Conservation (phyloP, 2,797 vertebrate species). For the Aselliscus stoliczkanus region DNA sequence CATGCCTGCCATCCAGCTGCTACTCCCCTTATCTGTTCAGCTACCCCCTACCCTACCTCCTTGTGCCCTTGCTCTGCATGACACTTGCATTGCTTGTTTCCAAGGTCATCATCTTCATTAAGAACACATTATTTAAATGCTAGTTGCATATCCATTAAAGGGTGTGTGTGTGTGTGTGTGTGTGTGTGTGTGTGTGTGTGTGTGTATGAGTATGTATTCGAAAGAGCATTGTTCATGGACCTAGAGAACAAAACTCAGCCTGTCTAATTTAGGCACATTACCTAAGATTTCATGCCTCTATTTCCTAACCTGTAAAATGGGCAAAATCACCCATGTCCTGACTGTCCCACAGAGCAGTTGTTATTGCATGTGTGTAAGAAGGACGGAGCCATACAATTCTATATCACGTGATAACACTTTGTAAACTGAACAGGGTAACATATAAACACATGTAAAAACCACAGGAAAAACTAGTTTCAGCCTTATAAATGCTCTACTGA, state of each 20-base stretch:
- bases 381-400: neutral
- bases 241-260: neutral
- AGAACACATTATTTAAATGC: conserved; percentile 22
- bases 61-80: neutral
- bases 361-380: neutral
- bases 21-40: accelerated
- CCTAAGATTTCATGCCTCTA: neutral
- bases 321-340: neutral
- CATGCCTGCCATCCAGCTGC: neutral
- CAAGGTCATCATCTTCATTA: conserved; percentile 54
- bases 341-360: neutral
- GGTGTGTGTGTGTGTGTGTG: neutral
- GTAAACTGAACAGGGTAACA: neutral
- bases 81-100: neutral
- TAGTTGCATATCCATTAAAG: conserved; percentile 16
- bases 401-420: neutral
- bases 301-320: conserved; percentile 28
- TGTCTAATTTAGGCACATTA: neutral
- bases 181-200: neutral
- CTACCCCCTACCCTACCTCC: neutral
- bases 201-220: neutral
- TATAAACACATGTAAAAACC: neutral
- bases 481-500: conserved; percentile 27
- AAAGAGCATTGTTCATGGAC: neutral
- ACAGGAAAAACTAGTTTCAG: neutral